These are phyloP conservation scores for Podarcis lilfordi DNA, from an alignment of 2,797 vertebrate genomes.

Conservation along the genomic window DNA sequence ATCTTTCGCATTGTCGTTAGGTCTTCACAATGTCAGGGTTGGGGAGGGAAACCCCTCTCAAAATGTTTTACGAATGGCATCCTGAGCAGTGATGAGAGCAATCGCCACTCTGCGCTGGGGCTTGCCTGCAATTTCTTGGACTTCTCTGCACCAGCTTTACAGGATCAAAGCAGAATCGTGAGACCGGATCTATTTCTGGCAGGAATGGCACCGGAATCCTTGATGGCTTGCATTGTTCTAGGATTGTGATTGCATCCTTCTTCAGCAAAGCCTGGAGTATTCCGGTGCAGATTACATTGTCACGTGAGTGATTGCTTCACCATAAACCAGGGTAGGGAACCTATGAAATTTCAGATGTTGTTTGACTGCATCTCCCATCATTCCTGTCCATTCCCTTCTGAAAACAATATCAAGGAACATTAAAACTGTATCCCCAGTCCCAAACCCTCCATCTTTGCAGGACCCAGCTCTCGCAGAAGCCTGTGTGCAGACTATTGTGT, in stretches of 20 bases:
- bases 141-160: neutral
- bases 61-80: neutral
- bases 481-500: too few species aligned
- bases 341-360: too few species aligned
- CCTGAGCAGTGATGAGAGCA: neutral
- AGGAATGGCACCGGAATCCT: neutral
- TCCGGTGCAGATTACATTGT: neutral
- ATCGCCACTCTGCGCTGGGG: neutral
- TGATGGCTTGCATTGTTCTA: neutral
- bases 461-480: too few species aligned
- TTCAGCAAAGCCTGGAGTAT: neutral
- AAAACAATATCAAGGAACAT: too few species aligned
- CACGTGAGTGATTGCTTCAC: too few species aligned
- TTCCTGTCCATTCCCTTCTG: too few species aligned
- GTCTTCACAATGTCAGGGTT: neutral
- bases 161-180: neutral
- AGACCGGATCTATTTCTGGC: slow-evolving; percentile 1
- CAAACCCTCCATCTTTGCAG: too few species aligned
- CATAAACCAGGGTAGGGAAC: too few species aligned
- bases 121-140: neutral
- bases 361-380: too few species aligned
- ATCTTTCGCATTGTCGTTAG: neutral
- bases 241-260: neutral
- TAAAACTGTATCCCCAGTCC: too few species aligned
- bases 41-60: neutral